A percentile compares a stretch with the other conserved stretches of the same genome.
Evolutionary conservation across 1,140 invertebrate genomes (phyloP).

Genomic region (Bombus picipes): DNA sequence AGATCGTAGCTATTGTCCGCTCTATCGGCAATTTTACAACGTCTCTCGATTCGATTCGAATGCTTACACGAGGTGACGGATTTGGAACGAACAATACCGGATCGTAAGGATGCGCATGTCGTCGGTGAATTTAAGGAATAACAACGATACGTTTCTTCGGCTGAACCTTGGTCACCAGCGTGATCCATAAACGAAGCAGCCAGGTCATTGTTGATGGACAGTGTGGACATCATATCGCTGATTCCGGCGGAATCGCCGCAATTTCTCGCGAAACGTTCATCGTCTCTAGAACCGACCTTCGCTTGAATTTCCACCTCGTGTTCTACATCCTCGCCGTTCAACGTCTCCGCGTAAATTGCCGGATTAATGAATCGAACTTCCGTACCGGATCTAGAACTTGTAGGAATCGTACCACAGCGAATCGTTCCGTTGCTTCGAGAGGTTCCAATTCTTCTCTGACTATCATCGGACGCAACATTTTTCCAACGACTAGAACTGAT

Average conservation of each 20-base stretch:
- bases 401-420: background rate
- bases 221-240: slow-evolving; percentile 3
- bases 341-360: slow-evolving; percentile 65
- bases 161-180: slow-evolving; percentile 15
- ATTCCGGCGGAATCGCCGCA: slow-evolving; percentile 11
- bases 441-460: background rate
- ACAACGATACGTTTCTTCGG: slow-evolving; percentile 61
- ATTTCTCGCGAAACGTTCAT: slow-evolving; percentile 6
- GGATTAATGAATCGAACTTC: slow-evolving; percentile 69
- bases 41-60: slow-evolving; percentile 41
- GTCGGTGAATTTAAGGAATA: slow-evolving; percentile 46
- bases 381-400: slow-evolving; percentile 46
- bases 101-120: slow-evolving; percentile 1
- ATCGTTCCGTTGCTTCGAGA: slow-evolving; percentile 7
- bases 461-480: background rate
- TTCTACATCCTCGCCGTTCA: slow-evolving; percentile 34
- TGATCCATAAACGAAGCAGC: slow-evolving; percentile 11
- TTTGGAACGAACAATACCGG: slow-evolving; percentile 24
- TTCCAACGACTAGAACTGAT: background rate
- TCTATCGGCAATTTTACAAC: slow-evolving; percentile 54
- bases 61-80: slow-evolving; percentile 23
- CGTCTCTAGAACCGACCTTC: slow-evolving; percentile 7
- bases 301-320: slow-evolving; percentile 9
- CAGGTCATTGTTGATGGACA: slow-evolving; percentile 37
- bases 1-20: background rate